Conservation (phyloP, 2,113 vertebrate species). For the Halichoerus grypus region DNA sequence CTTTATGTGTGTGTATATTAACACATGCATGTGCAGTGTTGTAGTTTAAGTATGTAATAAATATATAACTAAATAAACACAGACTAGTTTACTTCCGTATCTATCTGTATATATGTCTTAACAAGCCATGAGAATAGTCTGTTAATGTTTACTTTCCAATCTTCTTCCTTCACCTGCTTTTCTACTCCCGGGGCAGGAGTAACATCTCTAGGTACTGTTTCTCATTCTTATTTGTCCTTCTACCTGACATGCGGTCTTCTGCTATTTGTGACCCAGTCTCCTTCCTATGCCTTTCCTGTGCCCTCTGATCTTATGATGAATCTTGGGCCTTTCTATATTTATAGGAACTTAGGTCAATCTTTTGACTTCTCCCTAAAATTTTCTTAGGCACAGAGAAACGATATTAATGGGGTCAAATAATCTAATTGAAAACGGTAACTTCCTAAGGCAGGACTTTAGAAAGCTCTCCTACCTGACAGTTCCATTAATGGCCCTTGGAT, state of each 20-base stretch:
- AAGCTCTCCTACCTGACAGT: neutral
- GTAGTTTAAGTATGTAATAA: neutral
- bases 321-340: neutral
- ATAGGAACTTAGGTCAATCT: neutral
- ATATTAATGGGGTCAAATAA: neutral
- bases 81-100: neutral
- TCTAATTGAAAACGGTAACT: neutral
- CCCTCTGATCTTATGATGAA: neutral
- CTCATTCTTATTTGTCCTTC: neutral
- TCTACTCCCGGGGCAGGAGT: neutral
- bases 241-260: neutral
- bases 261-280: neutral
- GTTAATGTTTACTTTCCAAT: neutral
- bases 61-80: neutral
- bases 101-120: neutral
- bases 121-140: neutral
- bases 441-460: neutral
- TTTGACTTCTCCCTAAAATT: neutral
- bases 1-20: neutral
- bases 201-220: neutral
- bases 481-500: neutral
- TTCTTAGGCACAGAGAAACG: neutral
- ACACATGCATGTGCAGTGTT: neutral
- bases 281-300: neutral
- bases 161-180: neutral